Percentiles rank a stretch among this genome's conserved stretches.
These are phyloP conservation scores for Spondyliosoma cantharus DNA, from an alignment of 2,797 vertebrate species.

Conservation along the genomic window DNA sequence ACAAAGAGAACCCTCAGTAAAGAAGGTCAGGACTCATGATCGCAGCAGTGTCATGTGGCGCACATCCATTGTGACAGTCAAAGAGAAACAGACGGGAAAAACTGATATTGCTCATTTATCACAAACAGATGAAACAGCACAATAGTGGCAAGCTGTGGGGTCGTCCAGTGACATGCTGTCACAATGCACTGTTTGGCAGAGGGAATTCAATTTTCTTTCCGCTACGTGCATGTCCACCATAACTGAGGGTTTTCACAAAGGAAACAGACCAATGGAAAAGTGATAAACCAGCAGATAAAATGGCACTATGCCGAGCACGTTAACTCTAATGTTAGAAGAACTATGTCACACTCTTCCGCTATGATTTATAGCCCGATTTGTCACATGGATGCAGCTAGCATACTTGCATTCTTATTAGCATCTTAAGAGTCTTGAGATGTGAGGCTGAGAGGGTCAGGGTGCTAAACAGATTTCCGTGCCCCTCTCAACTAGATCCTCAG, in stretches of 20 bases:
- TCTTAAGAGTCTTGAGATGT: constrained; percentile 74
- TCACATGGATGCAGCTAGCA: constrained; percentile 71
- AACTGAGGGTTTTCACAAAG: constrained; percentile 62
- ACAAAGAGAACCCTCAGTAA: constrained; percentile 72
- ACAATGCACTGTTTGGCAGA: constrained; percentile 70
- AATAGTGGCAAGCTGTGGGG: constrained; percentile 61
- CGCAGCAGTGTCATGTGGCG: constrained; percentile 56
- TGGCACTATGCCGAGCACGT: constrained; percentile 43
- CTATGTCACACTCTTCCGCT: constrained; percentile 56
- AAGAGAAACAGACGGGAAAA: constrained; percentile 61
- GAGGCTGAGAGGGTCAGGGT: constrained; percentile 75
- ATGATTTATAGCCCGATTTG: constrained; percentile 78
- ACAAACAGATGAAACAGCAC: constrained; percentile 73
- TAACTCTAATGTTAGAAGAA: constrained; percentile 66
- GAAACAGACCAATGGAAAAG: constrained; percentile 62
- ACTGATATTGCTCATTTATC: constrained; percentile 71
- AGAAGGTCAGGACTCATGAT: constrained; percentile 71
- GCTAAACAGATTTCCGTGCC: constrained; percentile 78
- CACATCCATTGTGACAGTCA: constrained; percentile 65
- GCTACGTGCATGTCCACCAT: constrained; percentile 57
- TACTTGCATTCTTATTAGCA: constrained; percentile 74
- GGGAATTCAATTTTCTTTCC: constrained; percentile 75
- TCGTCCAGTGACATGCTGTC: constrained; percentile 66
- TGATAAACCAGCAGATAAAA: constrained; percentile 70
- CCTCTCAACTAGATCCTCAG: constrained; percentile 70